Evolutionary conservation across 2,888 invertebrate species (phyloP).

Genomic region (Lepidocyrtoides sp.): DNA sequence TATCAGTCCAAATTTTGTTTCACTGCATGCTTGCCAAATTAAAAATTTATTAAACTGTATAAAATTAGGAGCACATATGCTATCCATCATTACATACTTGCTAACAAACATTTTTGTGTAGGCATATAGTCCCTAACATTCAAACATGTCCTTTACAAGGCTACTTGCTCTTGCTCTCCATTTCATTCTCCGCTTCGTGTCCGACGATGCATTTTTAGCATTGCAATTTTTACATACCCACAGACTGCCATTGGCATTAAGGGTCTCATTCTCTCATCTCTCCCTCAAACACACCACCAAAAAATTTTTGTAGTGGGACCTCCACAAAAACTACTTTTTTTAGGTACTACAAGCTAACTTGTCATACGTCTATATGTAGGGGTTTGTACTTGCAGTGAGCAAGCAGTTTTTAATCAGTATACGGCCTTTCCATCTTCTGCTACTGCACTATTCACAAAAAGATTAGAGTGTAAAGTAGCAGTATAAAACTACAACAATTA

Average conservation of each 20-base stretch:
- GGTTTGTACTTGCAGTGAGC: background rate
- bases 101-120: no score
- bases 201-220: no score
- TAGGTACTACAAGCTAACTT: slow-evolving; percentile 14
- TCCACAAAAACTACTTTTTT: slow-evolving; percentile 19
- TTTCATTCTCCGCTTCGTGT: background rate
- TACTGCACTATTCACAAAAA: background rate
- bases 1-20: no score
- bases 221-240: no score
- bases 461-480: no score
- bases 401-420: background rate
- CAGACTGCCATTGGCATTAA: background rate
- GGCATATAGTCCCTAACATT: no score
- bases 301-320: background rate
- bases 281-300: background rate
- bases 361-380: background rate
- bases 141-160: background rate
- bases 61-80: no score
- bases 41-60: no score
- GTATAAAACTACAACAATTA: background rate
- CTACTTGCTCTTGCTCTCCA: no score
- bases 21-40: no score
- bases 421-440: background rate
- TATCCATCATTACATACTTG: no score
- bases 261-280: background rate